phyloP scores from a whole-genome alignment of 2,113 vertebrate species.

The Atractosteus spatula region DNA sequence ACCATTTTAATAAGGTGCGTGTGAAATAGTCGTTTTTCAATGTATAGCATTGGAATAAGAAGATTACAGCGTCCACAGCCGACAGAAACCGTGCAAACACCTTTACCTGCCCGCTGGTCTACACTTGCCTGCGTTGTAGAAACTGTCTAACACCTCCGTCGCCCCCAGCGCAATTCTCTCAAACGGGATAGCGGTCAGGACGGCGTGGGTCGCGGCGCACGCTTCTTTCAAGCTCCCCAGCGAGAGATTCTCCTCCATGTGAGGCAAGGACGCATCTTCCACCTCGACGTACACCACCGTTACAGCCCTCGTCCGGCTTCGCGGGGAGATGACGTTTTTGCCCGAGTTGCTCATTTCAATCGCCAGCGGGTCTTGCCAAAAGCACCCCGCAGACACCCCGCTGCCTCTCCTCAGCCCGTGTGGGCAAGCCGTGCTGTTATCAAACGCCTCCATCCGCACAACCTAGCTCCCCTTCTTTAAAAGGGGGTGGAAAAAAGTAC shows the following conservation, averaged over 20 bases:
- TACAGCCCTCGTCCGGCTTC: constrained; percentile 59
- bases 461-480: background rate
- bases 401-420: constrained; percentile 45
- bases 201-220: constrained; percentile 61
- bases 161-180: constrained; percentile 68
- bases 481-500: background rate
- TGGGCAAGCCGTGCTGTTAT: constrained; percentile 63
- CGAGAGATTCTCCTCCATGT: constrained; percentile 56
- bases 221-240: constrained; percentile 73
- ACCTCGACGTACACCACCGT: constrained; percentile 69
- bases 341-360: constrained; percentile 54
- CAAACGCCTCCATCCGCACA: constrained; percentile 60
- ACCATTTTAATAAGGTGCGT: no score
- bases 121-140: constrained; percentile 86
- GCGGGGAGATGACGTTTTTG: constrained; percentile 44
- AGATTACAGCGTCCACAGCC: no score
- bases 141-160: constrained; percentile 66
- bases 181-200: constrained; percentile 62
- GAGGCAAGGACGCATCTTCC: constrained; percentile 55
- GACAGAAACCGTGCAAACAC: no score
- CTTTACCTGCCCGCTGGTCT: constrained; percentile 17
- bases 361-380: constrained; percentile 79
- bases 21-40: no score
- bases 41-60: no score
- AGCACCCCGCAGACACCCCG: constrained; percentile 66